Percentiles rank a stretch among this genome's conserved stretches.
phyloP scores from a whole-genome alignment of 2,888 invertebrate species.

The Troilus luridus region DNA sequence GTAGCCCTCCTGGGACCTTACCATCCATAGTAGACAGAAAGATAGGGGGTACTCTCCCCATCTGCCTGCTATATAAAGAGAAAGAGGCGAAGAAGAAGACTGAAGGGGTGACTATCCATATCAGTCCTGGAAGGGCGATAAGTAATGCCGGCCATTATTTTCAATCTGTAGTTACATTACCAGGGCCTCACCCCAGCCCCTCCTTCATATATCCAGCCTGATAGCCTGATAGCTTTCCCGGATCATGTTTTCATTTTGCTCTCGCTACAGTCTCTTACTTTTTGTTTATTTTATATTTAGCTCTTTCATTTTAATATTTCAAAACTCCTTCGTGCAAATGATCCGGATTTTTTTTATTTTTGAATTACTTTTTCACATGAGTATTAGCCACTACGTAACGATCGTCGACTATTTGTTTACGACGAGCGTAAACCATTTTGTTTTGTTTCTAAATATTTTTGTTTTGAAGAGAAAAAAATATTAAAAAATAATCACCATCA shows the following conservation, averaged over 20 bases:
- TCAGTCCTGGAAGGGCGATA: slow-evolving; percentile 5
- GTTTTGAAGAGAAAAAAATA: no score
- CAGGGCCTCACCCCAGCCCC: neutral
- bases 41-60: neutral
- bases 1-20: neutral
- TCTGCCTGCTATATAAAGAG: slow-evolving; percentile 6
- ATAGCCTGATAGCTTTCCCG: slow-evolving; percentile 42
- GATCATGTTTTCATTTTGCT: slow-evolving; percentile 47
- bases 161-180: slow-evolving; percentile 54
- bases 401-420: no score
- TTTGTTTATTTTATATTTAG: neutral
- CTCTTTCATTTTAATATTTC: neutral
- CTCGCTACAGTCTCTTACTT: neutral
- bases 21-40: neutral
- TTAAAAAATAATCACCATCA: no score
- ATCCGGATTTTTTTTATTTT: neutral
- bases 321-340: neutral
- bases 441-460: no score
- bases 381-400: no score
- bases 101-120: slow-evolving; percentile 10
- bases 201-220: slow-evolving; percentile 45
- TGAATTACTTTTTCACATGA: no score
- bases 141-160: slow-evolving; percentile 49
- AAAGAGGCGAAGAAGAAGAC: neutral
- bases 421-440: no score